Base-by-base conservation (phyloP, 2,888 invertebrate species). In the Adela reaumurella region DNA sequence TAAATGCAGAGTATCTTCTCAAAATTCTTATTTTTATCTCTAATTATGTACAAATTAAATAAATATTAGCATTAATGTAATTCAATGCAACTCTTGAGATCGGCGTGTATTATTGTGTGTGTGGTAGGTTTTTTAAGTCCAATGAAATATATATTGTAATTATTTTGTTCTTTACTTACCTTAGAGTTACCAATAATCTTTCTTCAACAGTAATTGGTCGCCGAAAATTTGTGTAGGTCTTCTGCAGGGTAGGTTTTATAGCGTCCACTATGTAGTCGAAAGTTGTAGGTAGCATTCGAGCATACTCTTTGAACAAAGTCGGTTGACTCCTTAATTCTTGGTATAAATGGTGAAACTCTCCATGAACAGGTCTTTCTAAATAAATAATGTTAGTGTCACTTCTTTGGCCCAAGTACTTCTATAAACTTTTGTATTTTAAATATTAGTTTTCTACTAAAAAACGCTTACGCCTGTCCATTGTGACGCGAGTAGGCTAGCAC, bases 131-230 rank as follows among this genome's bases (percentile, higher is more conserved):
- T 42, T 50, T 46, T 51, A 47, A 51, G 50, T 50, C 51, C 44
- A 50, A 52, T 47, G 49, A 43, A 19, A 49, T 28, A 53, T 49
- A 14, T 50, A 46, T 50, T 48, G 44, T 41, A 43, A 43, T 49
- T 49, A 50, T 51, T 49, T 49, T 48, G 47, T 50, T 50, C 49
- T 55, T 52, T 55, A 49, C 52, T 53, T 53, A 55, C 50, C 53
- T 52, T 46, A 53, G 52, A 52, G 53, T 54, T 52, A 55, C 52
- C 51, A 55, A 51, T 17, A 55, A 19, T 49, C 53, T 52, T 52
- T 54, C 52, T 54, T 55, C 52, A 50, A 55, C 50, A 52, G 54
- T 52, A 53, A 54, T 54, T 50, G 51, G 52, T 52, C 41, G 16
- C 52, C 50, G 52, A 28, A 52, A 54, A 54, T 54, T 54, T n/a